Evolutionary conservation across 2,888 invertebrate species (phyloP).

Genomic region (Epiblema foenella): DNA sequence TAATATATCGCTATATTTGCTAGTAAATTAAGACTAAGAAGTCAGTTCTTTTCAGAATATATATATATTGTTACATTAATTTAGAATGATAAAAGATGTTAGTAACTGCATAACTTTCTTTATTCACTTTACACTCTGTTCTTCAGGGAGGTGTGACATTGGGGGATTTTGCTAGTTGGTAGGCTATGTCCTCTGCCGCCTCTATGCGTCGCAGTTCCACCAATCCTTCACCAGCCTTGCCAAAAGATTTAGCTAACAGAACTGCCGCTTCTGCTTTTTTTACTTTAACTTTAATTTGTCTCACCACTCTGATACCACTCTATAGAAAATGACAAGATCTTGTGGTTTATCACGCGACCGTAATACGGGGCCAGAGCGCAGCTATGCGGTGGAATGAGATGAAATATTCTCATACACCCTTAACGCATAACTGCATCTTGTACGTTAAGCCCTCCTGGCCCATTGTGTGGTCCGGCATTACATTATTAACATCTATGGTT

Average conservation of each 20-base stretch:
- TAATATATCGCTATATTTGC: background rate
- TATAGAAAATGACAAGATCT: no score
- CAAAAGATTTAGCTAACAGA: conserved; percentile 94
- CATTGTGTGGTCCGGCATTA: no score
- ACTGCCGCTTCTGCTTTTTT: conserved; percentile 92
- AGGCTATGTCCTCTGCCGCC: conserved; percentile 98
- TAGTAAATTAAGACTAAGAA: background rate
- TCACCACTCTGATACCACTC: no score
- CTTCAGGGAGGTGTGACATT: conserved; percentile 95
- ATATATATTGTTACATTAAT: background rate
- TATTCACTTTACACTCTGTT: conserved; percentile 84
- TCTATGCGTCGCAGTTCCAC: conserved; percentile 97
- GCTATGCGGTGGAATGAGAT: no score
- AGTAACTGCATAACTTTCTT: background rate
- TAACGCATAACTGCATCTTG: no score
- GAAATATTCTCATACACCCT: no score
- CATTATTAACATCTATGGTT: no score
- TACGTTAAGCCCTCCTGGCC: no score
- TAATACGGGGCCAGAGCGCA: no score
- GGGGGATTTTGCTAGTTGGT: conserved; percentile 93
- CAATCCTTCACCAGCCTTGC: conserved; percentile 95
- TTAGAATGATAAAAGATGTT: background rate
- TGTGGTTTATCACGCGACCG: no score
- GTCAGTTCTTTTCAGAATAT: background rate
- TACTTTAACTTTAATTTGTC: no score